These are phyloP conservation scores for Aplysia californica DNA, from an alignment of 1,140 invertebrate genomes.

Conservation along the genomic window DNA sequence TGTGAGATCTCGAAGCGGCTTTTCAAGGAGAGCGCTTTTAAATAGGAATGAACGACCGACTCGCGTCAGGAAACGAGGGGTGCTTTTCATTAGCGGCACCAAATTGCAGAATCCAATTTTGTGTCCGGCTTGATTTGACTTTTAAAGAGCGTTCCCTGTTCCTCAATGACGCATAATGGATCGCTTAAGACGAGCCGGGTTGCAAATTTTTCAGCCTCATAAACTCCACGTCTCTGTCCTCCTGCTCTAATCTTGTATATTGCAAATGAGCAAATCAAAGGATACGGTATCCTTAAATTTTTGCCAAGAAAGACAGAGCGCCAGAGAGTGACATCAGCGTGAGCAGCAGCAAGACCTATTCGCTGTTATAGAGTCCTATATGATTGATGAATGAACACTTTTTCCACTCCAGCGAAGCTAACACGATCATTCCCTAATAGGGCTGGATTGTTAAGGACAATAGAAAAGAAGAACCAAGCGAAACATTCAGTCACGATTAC, in stretches of 20 bases:
- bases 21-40: not conserved
- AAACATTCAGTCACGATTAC: not conserved
- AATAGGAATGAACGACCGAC: slow-evolving; percentile 23
- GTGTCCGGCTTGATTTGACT: slow-evolving; percentile 30
- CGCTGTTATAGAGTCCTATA: too few relatives aligned
- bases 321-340: not conserved
- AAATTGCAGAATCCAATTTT: slow-evolving; percentile 33
- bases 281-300: slow-evolving; percentile 7
- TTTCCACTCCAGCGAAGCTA: not conserved
- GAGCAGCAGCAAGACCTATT: not conserved
- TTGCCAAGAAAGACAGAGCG: not conserved
- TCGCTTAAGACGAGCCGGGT: slow-evolving; percentile 14
- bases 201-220: slow-evolving; percentile 20
- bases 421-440: not conserved
- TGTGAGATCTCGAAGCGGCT: not conserved
- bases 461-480: too few relatives aligned
- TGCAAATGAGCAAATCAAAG: slow-evolving; percentile 21
- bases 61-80: slow-evolving; percentile 18
- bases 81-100: slow-evolving; percentile 29
- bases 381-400: not conserved
- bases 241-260: slow-evolving; percentile 26
- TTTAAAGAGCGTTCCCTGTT: slow-evolving; percentile 30
- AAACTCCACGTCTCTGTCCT: slow-evolving; percentile 4
- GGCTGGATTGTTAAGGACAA: not conserved
- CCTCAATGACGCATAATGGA: slow-evolving; percentile 28